Conservation (phyloP, 2,113 vertebrate genomes). For the Taxidea taxus region DNA sequence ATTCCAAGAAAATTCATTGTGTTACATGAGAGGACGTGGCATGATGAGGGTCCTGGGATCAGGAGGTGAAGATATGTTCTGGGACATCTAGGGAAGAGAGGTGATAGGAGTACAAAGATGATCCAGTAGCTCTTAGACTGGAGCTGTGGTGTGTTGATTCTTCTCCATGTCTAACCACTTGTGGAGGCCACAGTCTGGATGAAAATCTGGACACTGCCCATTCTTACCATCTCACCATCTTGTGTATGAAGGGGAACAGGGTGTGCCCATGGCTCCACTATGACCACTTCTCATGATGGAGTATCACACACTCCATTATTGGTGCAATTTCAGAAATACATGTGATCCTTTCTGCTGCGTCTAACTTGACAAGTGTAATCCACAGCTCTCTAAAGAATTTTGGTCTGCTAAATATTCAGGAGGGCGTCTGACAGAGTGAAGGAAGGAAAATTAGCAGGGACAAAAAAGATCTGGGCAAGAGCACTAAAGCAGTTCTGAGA, state of each 20-base stretch:
- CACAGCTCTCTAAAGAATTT: conserved; percentile 77
- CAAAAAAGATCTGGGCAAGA: conserved; percentile 48
- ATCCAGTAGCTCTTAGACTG: neutral
- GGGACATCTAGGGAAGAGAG: neutral
- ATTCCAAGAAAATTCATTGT: neutral
- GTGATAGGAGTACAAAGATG: neutral
- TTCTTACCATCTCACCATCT: neutral
- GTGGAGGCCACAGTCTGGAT: neutral
- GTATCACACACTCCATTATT: conserved; percentile 33
- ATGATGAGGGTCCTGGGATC: neutral
- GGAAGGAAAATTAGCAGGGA: conserved; percentile 49
- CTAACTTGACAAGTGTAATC: conserved; percentile 80
- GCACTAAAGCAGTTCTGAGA: conserved; percentile 3
- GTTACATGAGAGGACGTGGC: neutral
- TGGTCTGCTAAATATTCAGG: conserved; percentile 81
- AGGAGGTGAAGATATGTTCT: neutral
- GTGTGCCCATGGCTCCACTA: neutral
- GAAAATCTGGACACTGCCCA: neutral
- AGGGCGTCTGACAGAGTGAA: conserved; percentile 50
- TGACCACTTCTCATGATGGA: neutral
- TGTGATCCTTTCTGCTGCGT: conserved; percentile 74
- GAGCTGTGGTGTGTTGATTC: neutral
- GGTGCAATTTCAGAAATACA: conserved; percentile 66
- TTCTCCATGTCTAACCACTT: neutral
- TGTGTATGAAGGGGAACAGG: neutral